Base-by-base conservation (phyloP, 1,140 invertebrate genomes). In the Eueides isabella region DNA sequence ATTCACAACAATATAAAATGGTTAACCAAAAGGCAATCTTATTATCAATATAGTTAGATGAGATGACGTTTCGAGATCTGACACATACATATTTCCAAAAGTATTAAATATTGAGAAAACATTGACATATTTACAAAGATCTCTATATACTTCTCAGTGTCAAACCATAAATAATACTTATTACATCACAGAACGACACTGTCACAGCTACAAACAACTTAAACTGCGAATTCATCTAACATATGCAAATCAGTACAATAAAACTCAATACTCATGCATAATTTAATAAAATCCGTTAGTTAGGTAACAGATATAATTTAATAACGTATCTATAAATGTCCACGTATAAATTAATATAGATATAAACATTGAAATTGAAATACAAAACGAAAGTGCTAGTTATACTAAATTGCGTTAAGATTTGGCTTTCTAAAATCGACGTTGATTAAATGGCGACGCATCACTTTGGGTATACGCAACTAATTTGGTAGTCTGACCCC, bases 321-420 rank as follows among this genome's bases (percentile, higher is more conserved):
- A 62, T 75, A 74, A 77, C 68, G 66, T 71, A 74, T 73, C 61
- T 72, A 74, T 74, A 79, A 79, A 68, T 67, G 67, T 71, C 69
- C 72, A 71, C 61, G 33, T 70, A 61, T 61, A 28, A 61, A 67
- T 75, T 78, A 55, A 74, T 61, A 63, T 61, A 44, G 62, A 71
- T 72, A 71, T 72, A 72, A 69, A 65, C 35, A 67, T 75, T 61
- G 69, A 63, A 55, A 70, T 72, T 67, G 35, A 75, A 72, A 48
- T 64, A 11, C 61, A n/a, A 67, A 62, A 28, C 66, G 69, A 80
- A 75, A 78, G 76, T 79, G 80, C 80, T 82, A 76, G 79, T 71
- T 38, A 38, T 72, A 55, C 44, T 23, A 61, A 68, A 68, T 61
- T 26, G 55, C 19, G n/a, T 55, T 44, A 44, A 12, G 48, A 67